Evolutionary conservation across 1,140 invertebrate genomes (phyloP).

Genomic region (Archivesica marissinica): DNA sequence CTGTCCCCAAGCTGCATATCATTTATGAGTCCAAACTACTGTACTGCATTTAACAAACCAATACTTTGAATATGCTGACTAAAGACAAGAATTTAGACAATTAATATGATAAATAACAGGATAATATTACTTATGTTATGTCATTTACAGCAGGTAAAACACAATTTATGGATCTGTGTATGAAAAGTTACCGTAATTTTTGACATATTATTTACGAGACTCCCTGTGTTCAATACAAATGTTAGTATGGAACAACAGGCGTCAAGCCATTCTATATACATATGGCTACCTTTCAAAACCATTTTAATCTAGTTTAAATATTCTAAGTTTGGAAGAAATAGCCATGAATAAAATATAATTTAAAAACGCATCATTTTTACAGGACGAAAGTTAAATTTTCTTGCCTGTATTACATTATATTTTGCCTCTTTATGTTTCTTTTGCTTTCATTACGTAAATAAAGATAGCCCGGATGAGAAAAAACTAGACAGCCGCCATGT

Average conservation of each 20-base stretch:
- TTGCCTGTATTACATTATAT: neutral
- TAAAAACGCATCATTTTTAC: neutral
- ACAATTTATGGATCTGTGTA: no score
- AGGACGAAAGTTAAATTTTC: neutral
- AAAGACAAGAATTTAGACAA: no score
- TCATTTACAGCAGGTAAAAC: no score
- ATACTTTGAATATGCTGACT: no score
- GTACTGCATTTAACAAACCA: no score
- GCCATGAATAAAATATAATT: neutral
- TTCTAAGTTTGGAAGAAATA: neutral
- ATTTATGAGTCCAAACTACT: no score
- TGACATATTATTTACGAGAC: neutral
- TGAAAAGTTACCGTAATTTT: no score
- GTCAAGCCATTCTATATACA: neutral
- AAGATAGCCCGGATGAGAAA: neutral
- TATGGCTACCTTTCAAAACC: neutral
- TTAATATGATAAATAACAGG: no score
- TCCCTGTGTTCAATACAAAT: neutral
- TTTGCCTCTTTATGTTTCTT: neutral
- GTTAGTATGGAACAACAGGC: no score
- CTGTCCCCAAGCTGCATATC: no score
- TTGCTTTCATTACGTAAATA: neutral
- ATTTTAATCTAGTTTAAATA: neutral
- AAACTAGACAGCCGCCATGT: neutral
- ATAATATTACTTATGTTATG: no score